These are phyloP conservation scores for Lucifuga dentata DNA, from an alignment of 2,113 vertebrate species.

Conservation along the genomic window DNA sequence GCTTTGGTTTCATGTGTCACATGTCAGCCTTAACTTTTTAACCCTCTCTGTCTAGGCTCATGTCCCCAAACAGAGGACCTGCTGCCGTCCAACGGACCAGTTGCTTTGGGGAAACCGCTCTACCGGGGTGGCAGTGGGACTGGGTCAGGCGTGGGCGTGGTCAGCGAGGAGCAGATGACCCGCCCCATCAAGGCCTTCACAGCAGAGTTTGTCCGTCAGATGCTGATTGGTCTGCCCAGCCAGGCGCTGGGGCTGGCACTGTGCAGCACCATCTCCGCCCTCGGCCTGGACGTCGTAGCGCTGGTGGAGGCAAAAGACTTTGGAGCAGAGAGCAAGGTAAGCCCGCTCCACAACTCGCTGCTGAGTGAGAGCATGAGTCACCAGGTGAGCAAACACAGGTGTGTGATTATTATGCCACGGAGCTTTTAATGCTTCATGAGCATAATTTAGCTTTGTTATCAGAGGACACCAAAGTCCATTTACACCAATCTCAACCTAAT, in stretches of 20 bases:
- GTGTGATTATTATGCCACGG: no score
- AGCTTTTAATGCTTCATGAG: no score
- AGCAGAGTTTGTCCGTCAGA: slow-evolving; percentile 95
- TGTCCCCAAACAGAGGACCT: slow-evolving; percentile 84
- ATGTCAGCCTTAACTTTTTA: no score
- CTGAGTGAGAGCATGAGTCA: no score
- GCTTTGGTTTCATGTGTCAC: no score
- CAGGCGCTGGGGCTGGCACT: slow-evolving; percentile 92
- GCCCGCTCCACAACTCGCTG: no score
- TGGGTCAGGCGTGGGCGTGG: slow-evolving; percentile 75
- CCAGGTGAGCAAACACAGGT: no score
- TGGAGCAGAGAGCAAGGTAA: slow-evolving; percentile 91
- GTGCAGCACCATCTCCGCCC: slow-evolving; percentile 93
- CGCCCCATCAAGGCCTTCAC: slow-evolving; percentile 97
- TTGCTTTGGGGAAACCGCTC: slow-evolving; percentile 88
- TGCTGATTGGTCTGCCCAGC: slow-evolving; percentile 96
- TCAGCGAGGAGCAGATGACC: slow-evolving; percentile 97
- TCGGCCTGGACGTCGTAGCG: slow-evolving; percentile 92
- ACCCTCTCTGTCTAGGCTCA: slow-evolving; percentile 57
- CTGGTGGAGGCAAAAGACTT: slow-evolving; percentile 98
- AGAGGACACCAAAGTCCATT: no score
- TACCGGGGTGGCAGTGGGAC: slow-evolving; percentile 84
- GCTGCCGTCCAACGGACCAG: slow-evolving; percentile 89
- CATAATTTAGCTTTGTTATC: no score
- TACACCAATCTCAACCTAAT: no score